A percentile compares a stretch with the other conserved stretches of the same genome.
Evolutionary conservation across 2,797 vertebrate genomes (phyloP).

Genomic region (Sebastes taczanowskii): DNA sequence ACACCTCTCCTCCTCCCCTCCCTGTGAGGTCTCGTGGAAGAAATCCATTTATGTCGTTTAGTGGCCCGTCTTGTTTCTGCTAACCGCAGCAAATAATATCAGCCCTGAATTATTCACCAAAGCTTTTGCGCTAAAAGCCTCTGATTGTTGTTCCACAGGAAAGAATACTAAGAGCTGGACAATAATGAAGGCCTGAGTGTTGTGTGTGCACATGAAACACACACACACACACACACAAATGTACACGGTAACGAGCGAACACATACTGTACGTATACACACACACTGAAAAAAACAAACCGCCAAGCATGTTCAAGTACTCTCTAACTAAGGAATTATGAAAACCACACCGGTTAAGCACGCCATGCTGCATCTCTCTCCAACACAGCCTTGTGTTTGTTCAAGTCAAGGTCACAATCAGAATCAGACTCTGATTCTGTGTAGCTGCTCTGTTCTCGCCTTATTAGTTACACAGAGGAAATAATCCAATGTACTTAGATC

Average conservation of each 20-base stretch:
- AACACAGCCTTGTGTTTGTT: constrained; percentile 4
- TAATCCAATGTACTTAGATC: not conserved
- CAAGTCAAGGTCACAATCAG: constrained; percentile 20
- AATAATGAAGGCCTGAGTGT: constrained; percentile 67
- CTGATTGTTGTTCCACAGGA: constrained; percentile 85
- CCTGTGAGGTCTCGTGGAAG: constrained; percentile 77
- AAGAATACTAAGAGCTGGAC: constrained; percentile 75
- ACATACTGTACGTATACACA: not conserved
- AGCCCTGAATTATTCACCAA: constrained; percentile 96
- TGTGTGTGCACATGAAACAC: constrained; percentile 25
- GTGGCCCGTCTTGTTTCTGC: constrained; percentile 81
- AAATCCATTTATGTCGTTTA: constrained; percentile 94
- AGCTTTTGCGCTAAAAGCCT: constrained; percentile 89
- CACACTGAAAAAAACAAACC: constrained; percentile 20
- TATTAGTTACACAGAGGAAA: not conserved
- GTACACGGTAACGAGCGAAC: constrained; percentile 1
- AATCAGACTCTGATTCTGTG: not conserved
- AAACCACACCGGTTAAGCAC: constrained; percentile 47
- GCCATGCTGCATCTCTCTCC: constrained; percentile 5
- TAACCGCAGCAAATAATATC: constrained; percentile 85
- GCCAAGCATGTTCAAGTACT: constrained; percentile 20
- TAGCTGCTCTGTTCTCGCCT: not conserved
- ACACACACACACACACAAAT: constrained; percentile 23
- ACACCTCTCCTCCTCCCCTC: constrained; percentile 74
- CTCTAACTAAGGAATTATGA: constrained; percentile 20